Percentiles rank a stretch among this genome's conserved stretches.
phyloP scores from a whole-genome alignment of 2,113 vertebrate species.

The Halcyon senegalensis region DNA sequence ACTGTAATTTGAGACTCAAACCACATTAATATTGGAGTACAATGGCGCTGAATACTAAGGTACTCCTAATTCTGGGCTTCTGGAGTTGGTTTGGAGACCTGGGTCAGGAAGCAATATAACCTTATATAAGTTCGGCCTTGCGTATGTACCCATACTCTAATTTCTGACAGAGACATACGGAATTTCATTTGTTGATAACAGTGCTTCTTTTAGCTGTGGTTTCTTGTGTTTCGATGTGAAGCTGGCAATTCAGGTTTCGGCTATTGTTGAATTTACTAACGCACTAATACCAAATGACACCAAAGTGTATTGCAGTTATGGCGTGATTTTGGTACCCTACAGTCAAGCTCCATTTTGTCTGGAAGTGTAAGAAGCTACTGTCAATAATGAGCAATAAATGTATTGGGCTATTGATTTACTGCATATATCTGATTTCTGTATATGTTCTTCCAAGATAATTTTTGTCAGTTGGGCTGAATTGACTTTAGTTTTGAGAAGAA shows the following conservation, averaged over 20 bases:
- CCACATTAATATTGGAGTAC: neutral
- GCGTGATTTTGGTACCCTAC: neutral
- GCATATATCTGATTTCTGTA: neutral
- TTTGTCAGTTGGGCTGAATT: slow-evolving; percentile 6
- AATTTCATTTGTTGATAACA: neutral
- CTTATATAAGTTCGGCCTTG: neutral
- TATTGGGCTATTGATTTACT: neutral
- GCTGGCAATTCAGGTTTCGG: neutral
- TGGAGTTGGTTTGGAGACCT: neutral
- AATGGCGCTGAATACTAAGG: neutral
- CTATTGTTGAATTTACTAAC: neutral
- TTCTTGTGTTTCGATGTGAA: neutral
- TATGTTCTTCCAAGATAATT: neutral
- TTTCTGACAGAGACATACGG: neutral
- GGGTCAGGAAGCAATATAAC: neutral
- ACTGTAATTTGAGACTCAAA: neutral
- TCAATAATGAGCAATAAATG: neutral
- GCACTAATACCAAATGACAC: neutral
- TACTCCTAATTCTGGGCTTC: neutral
- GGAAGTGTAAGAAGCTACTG: neutral
- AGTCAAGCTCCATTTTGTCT: neutral
- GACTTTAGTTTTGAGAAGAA: neutral
- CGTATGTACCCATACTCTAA: neutral
- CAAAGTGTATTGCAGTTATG: neutral
- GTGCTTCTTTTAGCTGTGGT: neutral